Evolutionary conservation across 2,113 vertebrate species (phyloP).

Genomic region (Grantiella picta): DNA sequence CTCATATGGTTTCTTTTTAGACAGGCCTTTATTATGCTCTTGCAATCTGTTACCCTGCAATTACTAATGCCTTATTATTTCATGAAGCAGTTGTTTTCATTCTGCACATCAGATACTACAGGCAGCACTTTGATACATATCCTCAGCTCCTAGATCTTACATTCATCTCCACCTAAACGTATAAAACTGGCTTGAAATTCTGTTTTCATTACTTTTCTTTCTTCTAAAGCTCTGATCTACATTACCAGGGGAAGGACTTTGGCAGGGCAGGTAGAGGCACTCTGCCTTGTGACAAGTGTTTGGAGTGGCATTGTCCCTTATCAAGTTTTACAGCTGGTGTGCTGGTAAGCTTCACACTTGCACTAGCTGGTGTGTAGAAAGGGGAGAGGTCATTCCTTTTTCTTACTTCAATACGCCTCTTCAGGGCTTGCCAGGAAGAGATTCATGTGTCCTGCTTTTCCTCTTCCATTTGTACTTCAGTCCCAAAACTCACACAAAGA

Average conservation of each 20-base stretch:
- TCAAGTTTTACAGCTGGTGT: not conserved
- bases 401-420: not conserved
- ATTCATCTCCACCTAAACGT: not conserved
- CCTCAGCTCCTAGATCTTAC: not conserved
- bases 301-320: not conserved
- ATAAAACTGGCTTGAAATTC: not conserved
- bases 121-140: not conserved
- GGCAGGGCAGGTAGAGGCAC: not conserved
- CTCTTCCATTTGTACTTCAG: not conserved
- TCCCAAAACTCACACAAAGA: not conserved
- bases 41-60: constrained; percentile 1
- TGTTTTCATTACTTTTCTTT: not conserved
- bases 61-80: constrained; percentile 38
- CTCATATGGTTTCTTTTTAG: not conserved
- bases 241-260: not conserved
- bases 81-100: not conserved
- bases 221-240: not conserved
- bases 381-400: not conserved
- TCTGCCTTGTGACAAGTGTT: not conserved
- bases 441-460: not conserved
- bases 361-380: not conserved
- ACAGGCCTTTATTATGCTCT: not conserved
- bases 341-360: not conserved
- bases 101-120: not conserved
- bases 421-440: not conserved